A percentile compares a stretch with the other conserved stretches of the same genome.
These are phyloP conservation scores for Lota lota DNA, from an alignment of 2,113 vertebrate genomes.

Conservation along the genomic window DNA sequence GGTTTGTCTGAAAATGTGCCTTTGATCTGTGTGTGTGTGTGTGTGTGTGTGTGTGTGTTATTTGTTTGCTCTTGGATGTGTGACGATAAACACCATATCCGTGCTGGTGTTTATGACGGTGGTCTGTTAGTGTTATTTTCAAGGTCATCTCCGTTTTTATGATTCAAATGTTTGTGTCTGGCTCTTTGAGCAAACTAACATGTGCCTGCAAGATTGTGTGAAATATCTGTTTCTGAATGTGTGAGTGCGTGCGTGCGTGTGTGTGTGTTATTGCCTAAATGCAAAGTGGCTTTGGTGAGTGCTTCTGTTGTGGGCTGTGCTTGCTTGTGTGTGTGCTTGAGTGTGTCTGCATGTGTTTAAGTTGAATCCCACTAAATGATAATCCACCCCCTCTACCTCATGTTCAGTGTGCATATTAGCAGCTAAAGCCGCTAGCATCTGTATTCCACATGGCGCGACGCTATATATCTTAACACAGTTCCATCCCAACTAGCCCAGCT, in stretches of 20 bases:
- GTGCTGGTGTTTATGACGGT: too few relatives aligned
- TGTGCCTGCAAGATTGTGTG: background rate
- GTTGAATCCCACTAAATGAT: background rate
- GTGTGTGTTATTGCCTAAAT: too few relatives aligned
- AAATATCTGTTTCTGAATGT: background rate
- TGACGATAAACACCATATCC: too few relatives aligned
- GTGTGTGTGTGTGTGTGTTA: too few relatives aligned
- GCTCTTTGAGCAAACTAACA: background rate
- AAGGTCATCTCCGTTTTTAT: background rate
- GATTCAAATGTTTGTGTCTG: background rate
- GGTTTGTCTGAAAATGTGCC: too few relatives aligned
- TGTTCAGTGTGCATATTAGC: constrained; percentile 13
- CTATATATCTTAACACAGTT: constrained; percentile 35
- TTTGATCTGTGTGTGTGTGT: too few relatives aligned
- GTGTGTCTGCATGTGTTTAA: too few relatives aligned
- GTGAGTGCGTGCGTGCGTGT: background rate
- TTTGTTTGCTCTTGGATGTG: too few relatives aligned
- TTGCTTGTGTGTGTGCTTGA: background rate
- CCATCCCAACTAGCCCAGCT: constrained; percentile 4
- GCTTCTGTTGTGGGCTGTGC: background rate
- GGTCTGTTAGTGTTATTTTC: too few relatives aligned
- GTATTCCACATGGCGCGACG: constrained; percentile 56
- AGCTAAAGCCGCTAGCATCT: constrained; percentile 49
- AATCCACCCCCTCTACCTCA: background rate
- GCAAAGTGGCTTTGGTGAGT: too few relatives aligned